Conservation (phyloP, 2,797 vertebrate genomes). For the Oreochromis mossambicus region DNA sequence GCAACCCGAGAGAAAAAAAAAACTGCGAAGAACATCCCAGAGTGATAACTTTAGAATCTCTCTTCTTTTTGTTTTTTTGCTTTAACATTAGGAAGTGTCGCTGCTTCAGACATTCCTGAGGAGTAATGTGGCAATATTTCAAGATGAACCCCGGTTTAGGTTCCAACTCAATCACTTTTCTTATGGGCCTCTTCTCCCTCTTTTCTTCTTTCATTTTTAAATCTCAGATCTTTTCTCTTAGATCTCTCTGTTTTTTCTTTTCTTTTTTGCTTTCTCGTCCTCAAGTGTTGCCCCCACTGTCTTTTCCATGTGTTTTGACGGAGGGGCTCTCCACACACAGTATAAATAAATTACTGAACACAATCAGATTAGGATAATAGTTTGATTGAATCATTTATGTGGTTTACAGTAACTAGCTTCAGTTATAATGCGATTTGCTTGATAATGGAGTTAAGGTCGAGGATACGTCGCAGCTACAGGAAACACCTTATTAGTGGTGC, state of each 20-base stretch:
- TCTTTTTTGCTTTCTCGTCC: background rate
- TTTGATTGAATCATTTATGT: conserved; percentile 42
- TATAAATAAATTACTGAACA: conserved; percentile 37
- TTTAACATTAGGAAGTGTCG: background rate
- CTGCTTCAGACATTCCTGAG: conserved; percentile 19
- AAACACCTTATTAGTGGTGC: conserved; percentile 44
- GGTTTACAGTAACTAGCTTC: conserved; percentile 37
- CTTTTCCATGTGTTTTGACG: background rate
- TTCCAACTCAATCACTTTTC: conserved; percentile 48
- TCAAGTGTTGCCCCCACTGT: background rate
- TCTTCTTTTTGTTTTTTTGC: background rate
- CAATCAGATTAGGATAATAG: conserved; percentile 36
- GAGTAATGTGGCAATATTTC: conserved; percentile 28
- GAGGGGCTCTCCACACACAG: conserved; percentile 13
- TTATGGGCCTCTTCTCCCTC: conserved; percentile 1
- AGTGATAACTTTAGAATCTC: background rate
- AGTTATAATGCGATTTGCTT: conserved; percentile 25
- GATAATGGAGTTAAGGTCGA: conserved; percentile 23
- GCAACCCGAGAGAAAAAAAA: background rate
- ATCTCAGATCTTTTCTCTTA: conserved; percentile 45
- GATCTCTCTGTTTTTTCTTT: conserved; percentile 1
- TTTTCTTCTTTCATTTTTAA: conserved; percentile 23
- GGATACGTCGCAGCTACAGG: conserved; percentile 30
- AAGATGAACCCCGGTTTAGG: conserved; percentile 40
- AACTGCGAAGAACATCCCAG: background rate